phyloP scores from a whole-genome alignment of 2,113 vertebrate species.

The Lepus timidus region DNA sequence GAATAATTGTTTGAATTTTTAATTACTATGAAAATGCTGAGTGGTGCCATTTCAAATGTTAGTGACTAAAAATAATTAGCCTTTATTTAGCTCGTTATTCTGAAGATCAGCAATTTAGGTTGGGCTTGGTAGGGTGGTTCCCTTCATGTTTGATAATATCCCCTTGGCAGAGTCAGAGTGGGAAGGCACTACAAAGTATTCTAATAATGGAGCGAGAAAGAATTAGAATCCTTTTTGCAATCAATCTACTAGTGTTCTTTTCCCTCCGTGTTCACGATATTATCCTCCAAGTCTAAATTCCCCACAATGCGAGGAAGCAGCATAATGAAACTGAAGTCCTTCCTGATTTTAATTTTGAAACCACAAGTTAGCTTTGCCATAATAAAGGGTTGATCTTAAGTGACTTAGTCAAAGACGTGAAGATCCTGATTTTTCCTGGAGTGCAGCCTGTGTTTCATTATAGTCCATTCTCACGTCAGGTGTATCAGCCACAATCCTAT shows the following conservation, averaged over 20 bases:
- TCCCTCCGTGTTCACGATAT: slow-evolving; percentile 15
- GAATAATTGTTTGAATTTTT: not conserved
- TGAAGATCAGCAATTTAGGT: not conserved
- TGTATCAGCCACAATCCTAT: slow-evolving; percentile 60
- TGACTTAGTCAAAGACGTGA: slow-evolving; percentile 70
- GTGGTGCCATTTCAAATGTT: not conserved
- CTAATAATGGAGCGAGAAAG: not conserved
- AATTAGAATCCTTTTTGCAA: not conserved
- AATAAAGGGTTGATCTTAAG: slow-evolving; percentile 74
- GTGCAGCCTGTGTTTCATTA: slow-evolving; percentile 74
- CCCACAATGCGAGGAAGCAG: slow-evolving; percentile 18
- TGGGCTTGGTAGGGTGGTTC: not conserved
- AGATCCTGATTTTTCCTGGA: slow-evolving; percentile 73
- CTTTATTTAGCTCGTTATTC: not conserved
- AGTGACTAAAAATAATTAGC: not conserved
- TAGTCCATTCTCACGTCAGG: slow-evolving; percentile 65
- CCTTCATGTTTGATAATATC: not conserved
- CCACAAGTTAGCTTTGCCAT: slow-evolving; percentile 30
- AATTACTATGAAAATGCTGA: not conserved
- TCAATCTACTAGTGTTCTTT: not conserved
- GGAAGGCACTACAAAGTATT: not conserved
- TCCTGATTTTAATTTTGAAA: slow-evolving; percentile 74
- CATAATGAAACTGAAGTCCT: slow-evolving; percentile 16
- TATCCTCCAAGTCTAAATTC: not conserved
- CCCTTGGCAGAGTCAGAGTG: not conserved